Conservation (phyloP, 2,113 vertebrate species). For the Elephantulus edwardii region DNA sequence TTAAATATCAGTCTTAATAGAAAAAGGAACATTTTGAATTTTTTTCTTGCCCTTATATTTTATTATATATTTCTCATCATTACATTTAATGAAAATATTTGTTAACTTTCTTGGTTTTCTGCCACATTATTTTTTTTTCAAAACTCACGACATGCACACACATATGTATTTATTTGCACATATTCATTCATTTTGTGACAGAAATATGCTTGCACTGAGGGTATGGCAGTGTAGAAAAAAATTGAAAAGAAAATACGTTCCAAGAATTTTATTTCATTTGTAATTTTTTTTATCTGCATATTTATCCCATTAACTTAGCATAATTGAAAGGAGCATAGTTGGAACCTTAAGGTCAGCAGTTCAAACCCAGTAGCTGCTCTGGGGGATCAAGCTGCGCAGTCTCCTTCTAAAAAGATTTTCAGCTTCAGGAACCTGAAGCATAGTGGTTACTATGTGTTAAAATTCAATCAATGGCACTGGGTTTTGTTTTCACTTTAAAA, state of each 20-base stretch:
- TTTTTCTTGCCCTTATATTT: not conserved
- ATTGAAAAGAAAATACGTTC: not conserved
- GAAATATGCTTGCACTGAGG: not conserved
- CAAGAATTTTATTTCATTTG: not conserved
- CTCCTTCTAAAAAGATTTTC: no score
- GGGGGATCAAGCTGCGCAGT: no score
- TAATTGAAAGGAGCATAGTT: no score
- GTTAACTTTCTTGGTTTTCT: not conserved
- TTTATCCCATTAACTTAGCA: conserved; percentile 21
- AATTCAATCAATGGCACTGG: no score
- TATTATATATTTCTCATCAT: not conserved
- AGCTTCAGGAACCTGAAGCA: no score
- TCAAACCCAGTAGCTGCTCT: no score
- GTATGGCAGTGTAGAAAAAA: not conserved
- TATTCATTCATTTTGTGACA: not conserved
- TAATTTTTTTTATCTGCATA: not conserved
- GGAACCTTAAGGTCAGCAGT: no score
- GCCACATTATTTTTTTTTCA: not conserved
- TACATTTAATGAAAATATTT: not conserved
- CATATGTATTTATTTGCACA: not conserved
- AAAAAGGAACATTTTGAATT: not conserved
- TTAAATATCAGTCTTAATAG: not conserved
- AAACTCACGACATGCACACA: not conserved
- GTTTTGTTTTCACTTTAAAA: not conserved
- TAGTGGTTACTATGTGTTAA: no score